Evolutionary conservation across 2,797 vertebrate genomes (phyloP).

Genomic region (Siniperca obscura): DNA sequence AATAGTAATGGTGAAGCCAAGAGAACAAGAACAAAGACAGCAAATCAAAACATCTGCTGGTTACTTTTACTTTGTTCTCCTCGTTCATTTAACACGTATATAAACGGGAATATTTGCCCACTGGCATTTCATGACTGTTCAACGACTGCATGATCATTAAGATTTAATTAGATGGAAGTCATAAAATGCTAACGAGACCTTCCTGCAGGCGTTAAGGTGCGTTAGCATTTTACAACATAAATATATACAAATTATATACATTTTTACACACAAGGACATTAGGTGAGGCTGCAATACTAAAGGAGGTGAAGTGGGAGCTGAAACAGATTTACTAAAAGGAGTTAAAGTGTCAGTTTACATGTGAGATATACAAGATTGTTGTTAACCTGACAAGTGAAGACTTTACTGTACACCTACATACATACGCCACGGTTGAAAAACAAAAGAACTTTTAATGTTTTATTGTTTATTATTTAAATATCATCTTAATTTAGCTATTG

Average conservation of each 20-base stretch:
- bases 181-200: conserved; percentile 30
- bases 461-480: too few relatives aligned
- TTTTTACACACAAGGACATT: too few relatives aligned
- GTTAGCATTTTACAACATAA: conserved; percentile 3
- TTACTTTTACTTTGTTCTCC: background rate
- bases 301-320: too few relatives aligned
- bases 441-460: too few relatives aligned
- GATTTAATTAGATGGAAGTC: conserved; percentile 17
- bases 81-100: background rate
- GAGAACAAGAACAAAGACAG: background rate
- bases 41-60: background rate
- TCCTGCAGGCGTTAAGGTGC: background rate
- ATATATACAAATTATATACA: background rate
- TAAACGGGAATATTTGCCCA: background rate
- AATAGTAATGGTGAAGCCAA: too few relatives aligned
- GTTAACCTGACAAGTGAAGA: too few relatives aligned
- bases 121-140: conserved; percentile 3
- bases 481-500: too few relatives aligned
- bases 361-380: too few relatives aligned
- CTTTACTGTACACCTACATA: too few relatives aligned
- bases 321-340: too few relatives aligned
- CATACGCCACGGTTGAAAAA: background rate
- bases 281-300: too few relatives aligned
- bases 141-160: conserved; percentile 20
- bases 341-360: too few relatives aligned